Conservation (phyloP, 2,113 vertebrate genomes). For the Sprattus sprattus region DNA sequence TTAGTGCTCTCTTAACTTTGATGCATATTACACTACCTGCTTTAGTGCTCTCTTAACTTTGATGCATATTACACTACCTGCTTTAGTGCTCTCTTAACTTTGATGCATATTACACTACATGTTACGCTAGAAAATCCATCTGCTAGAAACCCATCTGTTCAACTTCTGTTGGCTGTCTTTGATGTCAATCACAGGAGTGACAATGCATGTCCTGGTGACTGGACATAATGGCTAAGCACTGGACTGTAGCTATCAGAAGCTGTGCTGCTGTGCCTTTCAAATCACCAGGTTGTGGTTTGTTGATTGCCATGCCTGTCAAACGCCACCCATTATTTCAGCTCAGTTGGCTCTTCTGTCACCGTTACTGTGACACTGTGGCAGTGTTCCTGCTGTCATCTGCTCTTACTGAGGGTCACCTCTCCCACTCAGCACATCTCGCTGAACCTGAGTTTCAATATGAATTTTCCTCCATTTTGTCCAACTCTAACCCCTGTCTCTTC, state of each 20-base stretch:
- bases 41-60: background rate
- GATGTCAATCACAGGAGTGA: background rate
- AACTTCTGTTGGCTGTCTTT: background rate
- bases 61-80: background rate
- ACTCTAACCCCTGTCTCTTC: slow-evolving; percentile 38
- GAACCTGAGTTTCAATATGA: too few species aligned
- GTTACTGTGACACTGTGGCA: background rate
- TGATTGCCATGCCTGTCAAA: background rate
- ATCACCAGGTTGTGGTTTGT: background rate
- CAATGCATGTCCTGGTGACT: background rate
- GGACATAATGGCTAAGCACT: background rate
- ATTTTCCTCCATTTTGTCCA: background rate
- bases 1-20: too few species aligned
- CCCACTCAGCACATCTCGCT: too few species aligned
- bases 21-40: too few species aligned
- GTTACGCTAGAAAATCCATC: background rate
- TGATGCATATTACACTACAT: background rate
- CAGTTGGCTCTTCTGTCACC: background rate
- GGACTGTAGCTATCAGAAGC: background rate
- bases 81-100: background rate
- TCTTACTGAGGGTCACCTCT: too few species aligned
- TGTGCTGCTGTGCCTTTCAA: background rate
- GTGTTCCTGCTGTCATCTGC: too few species aligned
- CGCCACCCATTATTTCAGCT: background rate
- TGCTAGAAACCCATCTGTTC: background rate